Evolutionary conservation across 1,140 invertebrate species (phyloP).

Genomic region (Gryllus bimaculatus): DNA sequence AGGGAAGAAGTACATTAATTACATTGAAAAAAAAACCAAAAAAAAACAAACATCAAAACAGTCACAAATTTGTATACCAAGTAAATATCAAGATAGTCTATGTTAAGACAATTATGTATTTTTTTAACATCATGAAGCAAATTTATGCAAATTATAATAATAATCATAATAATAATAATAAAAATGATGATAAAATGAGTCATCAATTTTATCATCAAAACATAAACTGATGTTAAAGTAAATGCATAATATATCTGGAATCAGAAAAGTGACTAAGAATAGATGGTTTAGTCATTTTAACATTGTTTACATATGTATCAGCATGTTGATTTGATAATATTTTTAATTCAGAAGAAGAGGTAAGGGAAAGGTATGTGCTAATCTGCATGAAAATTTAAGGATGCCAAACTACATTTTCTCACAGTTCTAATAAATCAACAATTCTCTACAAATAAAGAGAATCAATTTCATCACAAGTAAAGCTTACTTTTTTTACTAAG

Average conservation of each 20-base stretch:
- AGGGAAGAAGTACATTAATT: conserved; percentile 25
- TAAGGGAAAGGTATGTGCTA: not conserved
- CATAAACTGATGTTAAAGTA: not conserved
- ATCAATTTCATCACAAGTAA: too few relatives aligned
- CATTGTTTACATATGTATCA: not conserved
- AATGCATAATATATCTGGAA: not conserved
- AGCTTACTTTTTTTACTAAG: too few relatives aligned
- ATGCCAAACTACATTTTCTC: not conserved
- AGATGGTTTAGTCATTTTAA: not conserved
- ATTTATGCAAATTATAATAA: not conserved
- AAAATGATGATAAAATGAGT: conserved; percentile 12
- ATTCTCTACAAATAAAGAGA: too few relatives aligned
- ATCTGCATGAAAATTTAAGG: not conserved
- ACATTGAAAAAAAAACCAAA: conserved; percentile 19
- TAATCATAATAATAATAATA: conserved; percentile 7
- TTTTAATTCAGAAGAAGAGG: not conserved
- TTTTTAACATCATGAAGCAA: not conserved
- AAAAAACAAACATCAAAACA: conserved; percentile 15
- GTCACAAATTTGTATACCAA: conserved; percentile 10
- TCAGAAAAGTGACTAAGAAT: not conserved
- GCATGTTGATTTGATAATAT: not conserved
- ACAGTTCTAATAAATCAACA: too few relatives aligned
- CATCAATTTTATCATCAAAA: not conserved
- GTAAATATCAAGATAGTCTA: conserved; percentile 7
- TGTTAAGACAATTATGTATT: conserved; percentile 7